Conservation (phyloP, 2,113 vertebrate species). For the Coreoperca whiteheadi region DNA sequence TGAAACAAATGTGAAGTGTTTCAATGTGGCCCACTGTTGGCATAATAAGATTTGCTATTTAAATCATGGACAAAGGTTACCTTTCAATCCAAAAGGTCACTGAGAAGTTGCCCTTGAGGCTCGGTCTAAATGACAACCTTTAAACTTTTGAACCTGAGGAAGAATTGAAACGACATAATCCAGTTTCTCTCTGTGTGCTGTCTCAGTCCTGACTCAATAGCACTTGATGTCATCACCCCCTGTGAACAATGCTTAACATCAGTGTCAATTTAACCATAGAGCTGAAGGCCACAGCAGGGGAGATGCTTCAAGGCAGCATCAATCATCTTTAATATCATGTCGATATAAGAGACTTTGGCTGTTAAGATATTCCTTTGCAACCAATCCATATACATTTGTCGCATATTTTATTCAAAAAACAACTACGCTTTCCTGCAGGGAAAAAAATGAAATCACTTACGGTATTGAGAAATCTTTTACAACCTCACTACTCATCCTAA, state of each 20-base stretch:
- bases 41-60: conserved; percentile 29
- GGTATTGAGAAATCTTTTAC: not conserved
- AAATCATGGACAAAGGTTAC: conserved; percentile 24
- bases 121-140: conserved; percentile 20
- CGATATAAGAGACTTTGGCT: not conserved
- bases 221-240: conserved; percentile 8
- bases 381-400: not conserved
- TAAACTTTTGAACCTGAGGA: conserved; percentile 46
- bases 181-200: conserved; percentile 17
- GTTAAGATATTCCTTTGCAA: conserved; percentile 10
- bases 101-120: conserved; percentile 3
- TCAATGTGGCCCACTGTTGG: not conserved
- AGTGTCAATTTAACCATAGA: conserved; percentile 55
- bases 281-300: conserved; percentile 44
- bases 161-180: conserved; percentile 50
- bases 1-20: not conserved
- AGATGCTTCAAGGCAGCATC: conserved; percentile 5
- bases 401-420: not conserved
- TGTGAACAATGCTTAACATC: conserved; percentile 54
- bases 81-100: conserved; percentile 33
- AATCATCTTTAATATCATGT: not conserved
- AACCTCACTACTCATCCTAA: not conserved
- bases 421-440: not conserved
- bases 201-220: conserved; percentile 3
- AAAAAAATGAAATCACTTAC: not conserved